Base-by-base conservation (phyloP, 2,888 invertebrate genomes). In the Melolontha melolontha region DNA sequence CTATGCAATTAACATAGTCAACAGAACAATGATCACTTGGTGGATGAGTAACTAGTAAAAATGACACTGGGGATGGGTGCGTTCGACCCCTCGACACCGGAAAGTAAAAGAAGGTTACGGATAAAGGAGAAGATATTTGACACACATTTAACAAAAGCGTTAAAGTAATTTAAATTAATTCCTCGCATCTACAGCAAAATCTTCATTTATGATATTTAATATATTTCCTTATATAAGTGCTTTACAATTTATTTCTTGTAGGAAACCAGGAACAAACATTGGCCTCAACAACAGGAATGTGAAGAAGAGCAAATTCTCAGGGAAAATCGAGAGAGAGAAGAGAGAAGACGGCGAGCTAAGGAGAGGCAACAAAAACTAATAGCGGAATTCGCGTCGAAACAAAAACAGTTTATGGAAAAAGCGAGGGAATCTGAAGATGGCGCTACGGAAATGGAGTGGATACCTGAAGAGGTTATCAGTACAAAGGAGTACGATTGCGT, bases 311-410 rank as follows among this genome's bases (percentile, higher is more conserved):
- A 91, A 66, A 83, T 34, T 8, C 34, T 34, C 34, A 34, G 88
- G 63, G 92, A 92, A 76, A 88, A 88, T 2, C 86, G 89, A 66
- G 95, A 95, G 78, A 89, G 92, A 72, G 94, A 94, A 76, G 95
- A 95, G 78, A 88, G 94, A n/a, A 88, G 94, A 29, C 88, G 91
- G 34, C 87, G 91, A 72, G 96, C 96, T 0, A 92, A 92, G 75
- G 97, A 97, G 77, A 87, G 97, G 1, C 97, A 97, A 79, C 91
- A 94, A 78, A 94, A 94, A 80, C 84, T 98, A 74, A 95, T 98
- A 94, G 93, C 92, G 39, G 95, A 97, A 80, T 96, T 97, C 85
- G 95, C 95, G 7, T 90, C 91, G 40, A 91, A 93, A 75, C 97
- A 97, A 82, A 93, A 93, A 76, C 92, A 94, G 81, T 97, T 97